phyloP scores from a whole-genome alignment of 1,140 invertebrate species.

The Calliopsis andreniformis region DNA sequence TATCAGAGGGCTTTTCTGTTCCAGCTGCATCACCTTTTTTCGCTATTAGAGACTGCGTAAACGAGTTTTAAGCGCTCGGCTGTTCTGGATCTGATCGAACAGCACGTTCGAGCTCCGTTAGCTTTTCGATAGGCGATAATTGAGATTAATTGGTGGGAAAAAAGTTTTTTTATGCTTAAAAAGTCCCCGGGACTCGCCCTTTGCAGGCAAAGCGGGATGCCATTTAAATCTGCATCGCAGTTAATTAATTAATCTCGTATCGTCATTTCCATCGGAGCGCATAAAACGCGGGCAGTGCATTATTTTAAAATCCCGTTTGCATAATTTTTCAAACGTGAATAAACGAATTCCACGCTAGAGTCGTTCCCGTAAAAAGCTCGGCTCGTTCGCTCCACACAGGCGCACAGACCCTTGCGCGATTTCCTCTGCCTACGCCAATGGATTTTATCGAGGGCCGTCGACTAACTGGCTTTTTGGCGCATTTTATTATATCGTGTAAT shows the following conservation, averaged over 20 bases:
- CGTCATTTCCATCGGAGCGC: conserved; percentile 44
- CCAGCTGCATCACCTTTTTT: too few species aligned
- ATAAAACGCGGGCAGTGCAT: conserved; percentile 38
- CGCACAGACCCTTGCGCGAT: background rate
- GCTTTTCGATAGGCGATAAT: conserved; percentile 35
- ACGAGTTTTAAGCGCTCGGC: too few species aligned
- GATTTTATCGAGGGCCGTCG: conserved; percentile 57
- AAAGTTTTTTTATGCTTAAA: conserved; percentile 38
- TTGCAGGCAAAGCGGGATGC: background rate
- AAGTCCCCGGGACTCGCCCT: conserved; percentile 3
- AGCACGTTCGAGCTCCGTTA: too few species aligned
- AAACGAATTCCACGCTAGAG: conserved; percentile 60
- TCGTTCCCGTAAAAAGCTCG: conserved; percentile 51
- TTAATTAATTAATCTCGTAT: conserved; percentile 54
- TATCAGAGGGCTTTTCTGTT: too few species aligned
- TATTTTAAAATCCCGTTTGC: conserved; percentile 60
- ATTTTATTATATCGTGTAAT: conserved; percentile 73
- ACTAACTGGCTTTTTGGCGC: conserved; percentile 69
- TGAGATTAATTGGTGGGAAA: conserved; percentile 46
- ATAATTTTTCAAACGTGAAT: conserved; percentile 62
- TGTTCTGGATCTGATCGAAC: too few species aligned
- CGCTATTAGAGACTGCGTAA: too few species aligned
- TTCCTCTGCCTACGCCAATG: conserved; percentile 49
- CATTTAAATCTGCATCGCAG: conserved; percentile 46
- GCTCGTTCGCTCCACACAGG: background rate